Evolutionary conservation across 2,888 invertebrate genomes (phyloP).

Genomic region (Nowickia ferox): DNA sequence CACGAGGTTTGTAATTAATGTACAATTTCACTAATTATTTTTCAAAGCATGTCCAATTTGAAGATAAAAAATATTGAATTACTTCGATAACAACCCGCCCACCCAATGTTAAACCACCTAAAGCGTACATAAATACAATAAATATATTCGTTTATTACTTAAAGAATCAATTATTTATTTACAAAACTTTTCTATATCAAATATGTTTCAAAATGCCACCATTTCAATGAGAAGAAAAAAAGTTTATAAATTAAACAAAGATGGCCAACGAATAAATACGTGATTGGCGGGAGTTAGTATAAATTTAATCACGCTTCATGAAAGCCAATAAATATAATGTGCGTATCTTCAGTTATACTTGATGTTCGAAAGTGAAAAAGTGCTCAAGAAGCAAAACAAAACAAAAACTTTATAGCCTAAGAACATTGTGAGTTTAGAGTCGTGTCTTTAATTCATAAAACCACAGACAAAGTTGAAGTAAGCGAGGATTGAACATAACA

Average conservation of each 20-base stretch:
- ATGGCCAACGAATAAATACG: no score
- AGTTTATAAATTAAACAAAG: neutral
- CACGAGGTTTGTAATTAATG: conserved; percentile 51
- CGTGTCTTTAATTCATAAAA: no score
- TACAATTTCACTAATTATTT: conserved; percentile 56
- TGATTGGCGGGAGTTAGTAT: no score
- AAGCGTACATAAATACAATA: conserved; percentile 60
- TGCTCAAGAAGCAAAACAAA: no score
- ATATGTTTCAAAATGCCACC: conserved; percentile 12
- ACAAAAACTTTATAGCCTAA: no score
- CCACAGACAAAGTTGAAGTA: no score
- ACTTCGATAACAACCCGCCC: conserved; percentile 44
- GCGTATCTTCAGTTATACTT: no score
- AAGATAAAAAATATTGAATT: conserved; percentile 45
- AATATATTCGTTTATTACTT: conserved; percentile 61
- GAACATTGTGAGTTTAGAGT: no score
- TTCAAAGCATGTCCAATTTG: conserved; percentile 42
- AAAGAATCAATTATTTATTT: conserved; percentile 59
- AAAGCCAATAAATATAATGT: no score
- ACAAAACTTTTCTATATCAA: neutral
- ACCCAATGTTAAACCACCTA: neutral
- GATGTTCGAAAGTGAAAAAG: no score
- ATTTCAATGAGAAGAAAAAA: neutral
- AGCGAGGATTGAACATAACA: no score
- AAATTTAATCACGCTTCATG: no score